Base-by-base conservation (phyloP, 1,140 invertebrate genomes). In the Drosophila erecta region DNA sequence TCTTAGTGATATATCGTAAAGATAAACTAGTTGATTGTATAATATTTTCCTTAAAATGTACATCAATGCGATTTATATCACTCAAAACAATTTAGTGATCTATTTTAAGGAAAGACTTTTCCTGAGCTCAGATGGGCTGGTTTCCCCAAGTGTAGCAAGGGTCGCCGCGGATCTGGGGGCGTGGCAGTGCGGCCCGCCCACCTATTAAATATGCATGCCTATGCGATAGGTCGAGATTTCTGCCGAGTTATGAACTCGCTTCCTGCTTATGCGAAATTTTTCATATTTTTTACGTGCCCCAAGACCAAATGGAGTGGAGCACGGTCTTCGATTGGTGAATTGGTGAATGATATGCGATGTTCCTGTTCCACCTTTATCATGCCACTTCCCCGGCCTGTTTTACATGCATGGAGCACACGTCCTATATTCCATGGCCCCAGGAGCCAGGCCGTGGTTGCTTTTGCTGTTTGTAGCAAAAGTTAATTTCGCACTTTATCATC, bases 161-260 rank as follows among this genome's bases (percentile, higher is more conserved):
- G 24, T 40, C 17, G 30, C 17, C 33, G 56, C 3, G 30, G 10
- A 60, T 20, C 15, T 12, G 30, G 10, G 30, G 57, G 54, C 35
- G 33, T 30, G 38, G 24, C 37, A 37, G 40, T 2, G 8, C 11
- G 35, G 47, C 43, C 69, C 64, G 62, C 61, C 53, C 74, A 57
- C 59, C 40, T 76, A 89, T 87, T 89, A 89, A 87, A 87, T 87
- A 87, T 86, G 83, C 83, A 87, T 89, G 76, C 79, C 84, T 87
- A 84, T 62, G 72, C 64, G 51, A 65, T 46, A 41, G 69, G 55
- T 55, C 59, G 51, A 71, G 61, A 66, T 67, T 78, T 80, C 51
- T 41, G 65, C 58, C 47, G 47, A 79, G 79, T 70, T 84, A 87
- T 87, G 75, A 83, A 83, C 83, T 76, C 41, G 44, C 47, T 54